Evolutionary conservation across 1,140 invertebrate genomes (phyloP).

Genomic region (Caenorhabditis briggsae): DNA sequence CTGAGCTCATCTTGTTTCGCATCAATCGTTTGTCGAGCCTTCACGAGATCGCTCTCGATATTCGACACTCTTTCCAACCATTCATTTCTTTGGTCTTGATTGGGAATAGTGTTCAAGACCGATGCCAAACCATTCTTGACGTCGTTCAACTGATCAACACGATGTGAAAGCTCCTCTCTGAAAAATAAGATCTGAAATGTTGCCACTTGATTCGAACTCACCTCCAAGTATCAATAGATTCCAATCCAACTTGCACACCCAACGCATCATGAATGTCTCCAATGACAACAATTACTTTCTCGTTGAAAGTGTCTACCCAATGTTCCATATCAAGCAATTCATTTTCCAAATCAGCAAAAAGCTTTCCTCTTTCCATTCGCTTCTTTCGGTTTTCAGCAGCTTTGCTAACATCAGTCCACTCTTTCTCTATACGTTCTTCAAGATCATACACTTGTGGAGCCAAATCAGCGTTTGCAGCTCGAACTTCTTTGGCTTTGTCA

Average conservation of each 20-base stretch:
- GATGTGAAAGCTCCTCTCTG: conserved; percentile 46
- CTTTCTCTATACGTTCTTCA: conserved; percentile 29
- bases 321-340: conserved; percentile 35
- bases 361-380: conserved; percentile 1
- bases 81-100: background rate
- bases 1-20: conserved; percentile 42
- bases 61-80: background rate
- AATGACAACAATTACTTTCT: conserved; percentile 1
- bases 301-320: conserved; percentile 44
- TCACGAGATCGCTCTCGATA: conserved; percentile 12
- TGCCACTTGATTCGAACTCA: background rate
- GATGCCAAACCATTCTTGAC: conserved; percentile 12
- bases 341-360: background rate
- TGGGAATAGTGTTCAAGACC: background rate
- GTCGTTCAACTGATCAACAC: conserved; percentile 15
- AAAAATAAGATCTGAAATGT: background rate
- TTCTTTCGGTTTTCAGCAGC: conserved; percentile 21
- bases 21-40: conserved; percentile 37
- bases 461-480: conserved; percentile 28
- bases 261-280: conserved; percentile 30
- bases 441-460: conserved; percentile 30
- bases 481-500: conserved; percentile 6
- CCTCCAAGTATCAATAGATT: conserved; percentile 41
- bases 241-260: conserved; percentile 27
- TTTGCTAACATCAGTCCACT: conserved; percentile 32